Conservation (phyloP, 1,140 invertebrate species). For the Sycobia sp. region DNA sequence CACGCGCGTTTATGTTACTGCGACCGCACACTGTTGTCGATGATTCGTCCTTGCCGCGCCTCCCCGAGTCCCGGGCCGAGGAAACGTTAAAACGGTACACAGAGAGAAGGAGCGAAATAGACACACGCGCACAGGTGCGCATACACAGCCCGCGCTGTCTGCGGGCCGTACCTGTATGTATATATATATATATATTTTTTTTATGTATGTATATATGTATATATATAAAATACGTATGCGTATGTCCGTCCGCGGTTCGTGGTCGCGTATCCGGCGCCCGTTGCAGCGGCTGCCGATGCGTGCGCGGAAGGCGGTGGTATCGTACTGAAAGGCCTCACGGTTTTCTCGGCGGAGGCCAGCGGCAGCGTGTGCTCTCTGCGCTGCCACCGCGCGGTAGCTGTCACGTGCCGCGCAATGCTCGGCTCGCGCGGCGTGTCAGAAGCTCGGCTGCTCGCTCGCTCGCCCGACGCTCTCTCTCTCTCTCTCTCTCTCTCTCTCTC, state of each 20-base stretch:
- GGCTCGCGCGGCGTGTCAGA: conserved; percentile 40
- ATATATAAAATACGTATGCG: too few species aligned
- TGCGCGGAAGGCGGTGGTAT: conserved; percentile 61
- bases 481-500: conserved; percentile 1
- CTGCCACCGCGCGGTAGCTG: conserved; percentile 57
- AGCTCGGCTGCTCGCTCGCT: background rate
- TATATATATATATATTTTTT: too few species aligned
- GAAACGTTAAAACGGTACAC: too few species aligned
- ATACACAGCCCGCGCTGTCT: background rate
- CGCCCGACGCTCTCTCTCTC: background rate
- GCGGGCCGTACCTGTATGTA: background rate
- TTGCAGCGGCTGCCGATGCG: conserved; percentile 45
- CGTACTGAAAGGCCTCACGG: conserved; percentile 58
- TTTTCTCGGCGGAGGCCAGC: conserved; percentile 29
- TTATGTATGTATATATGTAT: too few species aligned
- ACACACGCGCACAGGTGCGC: conserved; percentile 9
- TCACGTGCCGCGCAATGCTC: conserved; percentile 59
- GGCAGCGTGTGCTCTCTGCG: conserved; percentile 28
- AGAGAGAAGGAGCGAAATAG: too few species aligned
- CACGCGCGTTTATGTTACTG: too few species aligned
- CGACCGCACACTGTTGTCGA: too few species aligned
- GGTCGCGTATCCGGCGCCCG: conserved; percentile 33
- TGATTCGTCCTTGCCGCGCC: too few species aligned
- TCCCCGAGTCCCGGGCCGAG: too few species aligned
- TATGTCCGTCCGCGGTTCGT: conserved; percentile 10